phyloP scores from a whole-genome alignment of 2,888 invertebrate species.

The Caenorhabditis panamensis region DNA sequence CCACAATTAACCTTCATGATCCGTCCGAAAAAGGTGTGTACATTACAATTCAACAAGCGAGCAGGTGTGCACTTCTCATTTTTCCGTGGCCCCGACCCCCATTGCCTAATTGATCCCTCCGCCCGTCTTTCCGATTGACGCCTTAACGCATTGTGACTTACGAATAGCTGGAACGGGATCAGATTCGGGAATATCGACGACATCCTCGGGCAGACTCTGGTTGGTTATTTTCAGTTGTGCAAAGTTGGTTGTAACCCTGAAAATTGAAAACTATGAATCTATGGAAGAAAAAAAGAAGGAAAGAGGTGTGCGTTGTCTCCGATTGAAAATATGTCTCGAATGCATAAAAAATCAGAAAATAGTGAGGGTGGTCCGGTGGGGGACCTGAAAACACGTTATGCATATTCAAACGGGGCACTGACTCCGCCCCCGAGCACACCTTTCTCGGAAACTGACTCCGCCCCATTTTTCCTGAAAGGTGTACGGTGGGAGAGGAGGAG shows the following conservation, averaged over 20 bases:
- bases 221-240: neutral
- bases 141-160: constrained; percentile 18
- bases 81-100: constrained; percentile 5
- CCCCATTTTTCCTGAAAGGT: constrained; percentile 13
- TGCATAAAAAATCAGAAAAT: constrained; percentile 60
- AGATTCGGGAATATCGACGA: constrained; percentile 47
- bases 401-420: constrained; percentile 36
- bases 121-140: constrained; percentile 14
- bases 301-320: constrained; percentile 23
- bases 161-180: constrained; percentile 41
- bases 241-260: neutral
- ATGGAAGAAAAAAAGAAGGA: neutral
- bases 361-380: constrained; percentile 41
- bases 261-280: constrained; percentile 13
- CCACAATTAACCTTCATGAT: constrained; percentile 4
- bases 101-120: constrained; percentile 43
- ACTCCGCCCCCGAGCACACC: no score
- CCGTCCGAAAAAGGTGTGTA: constrained; percentile 9
- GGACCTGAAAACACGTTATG: constrained; percentile 51
- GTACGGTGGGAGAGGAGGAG: constrained; percentile 18
- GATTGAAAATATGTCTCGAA: constrained; percentile 55
- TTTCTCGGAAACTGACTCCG: no score
- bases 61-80: constrained; percentile 10
- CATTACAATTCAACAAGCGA: constrained; percentile 12
- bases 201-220: constrained; percentile 6